Conservation (phyloP, 2,888 invertebrate species). For the Mythimna vitellina region DNA sequence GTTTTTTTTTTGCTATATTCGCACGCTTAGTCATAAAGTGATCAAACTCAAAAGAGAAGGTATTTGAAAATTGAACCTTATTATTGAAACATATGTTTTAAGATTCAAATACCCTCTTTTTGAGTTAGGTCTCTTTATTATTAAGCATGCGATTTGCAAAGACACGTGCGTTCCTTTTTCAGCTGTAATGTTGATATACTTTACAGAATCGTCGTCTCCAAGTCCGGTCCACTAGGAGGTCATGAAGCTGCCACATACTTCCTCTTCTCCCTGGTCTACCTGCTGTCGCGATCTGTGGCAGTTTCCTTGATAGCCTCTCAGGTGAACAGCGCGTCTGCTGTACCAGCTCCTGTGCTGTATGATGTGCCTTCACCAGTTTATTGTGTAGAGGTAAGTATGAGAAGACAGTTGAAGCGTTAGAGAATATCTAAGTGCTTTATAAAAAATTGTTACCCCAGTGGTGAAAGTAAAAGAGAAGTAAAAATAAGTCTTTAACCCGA, state of each 20-base stretch:
- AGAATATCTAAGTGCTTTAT: no score
- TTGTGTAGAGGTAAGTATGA: conserved; percentile 89
- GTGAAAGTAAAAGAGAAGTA: no score
- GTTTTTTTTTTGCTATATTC: no score
- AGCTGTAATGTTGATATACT: background rate
- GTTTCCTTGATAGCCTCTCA: conserved; percentile 92
- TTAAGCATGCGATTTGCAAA: no score
- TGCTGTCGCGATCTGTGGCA: conserved; percentile 91
- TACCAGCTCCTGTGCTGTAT: conserved; percentile 91
- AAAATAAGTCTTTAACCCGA: no score
- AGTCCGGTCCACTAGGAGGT: conserved; percentile 84
- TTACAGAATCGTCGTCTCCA: conserved; percentile 54
- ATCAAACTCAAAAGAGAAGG: no score
- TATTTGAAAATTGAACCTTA: no score
- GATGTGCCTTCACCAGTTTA: conserved; percentile 92
- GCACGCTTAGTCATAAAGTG: no score
- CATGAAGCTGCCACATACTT: conserved; percentile 91
- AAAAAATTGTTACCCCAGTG: no score
- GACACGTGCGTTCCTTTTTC: background rate
- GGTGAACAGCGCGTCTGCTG: conserved; percentile 90
- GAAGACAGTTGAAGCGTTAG: background rate
- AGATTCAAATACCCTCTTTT: no score
- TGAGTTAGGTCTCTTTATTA: no score
- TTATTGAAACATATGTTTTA: no score
- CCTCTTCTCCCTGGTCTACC: conserved; percentile 92